These are phyloP conservation scores for Drosophila tripunctata DNA, from an alignment of 2,888 invertebrate species.

Conservation along the genomic window DNA sequence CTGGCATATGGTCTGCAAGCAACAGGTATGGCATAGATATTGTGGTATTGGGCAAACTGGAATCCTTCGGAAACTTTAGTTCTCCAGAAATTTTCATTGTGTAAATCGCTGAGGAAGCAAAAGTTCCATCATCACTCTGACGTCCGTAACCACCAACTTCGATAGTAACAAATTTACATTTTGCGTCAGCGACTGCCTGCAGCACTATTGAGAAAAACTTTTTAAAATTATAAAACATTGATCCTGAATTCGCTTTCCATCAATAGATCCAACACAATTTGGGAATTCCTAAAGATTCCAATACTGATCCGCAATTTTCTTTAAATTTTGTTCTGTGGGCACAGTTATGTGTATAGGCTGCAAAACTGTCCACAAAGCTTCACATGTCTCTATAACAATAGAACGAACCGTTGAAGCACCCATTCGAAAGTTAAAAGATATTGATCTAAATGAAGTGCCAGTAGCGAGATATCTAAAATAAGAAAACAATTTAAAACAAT, in stretches of 20 bases:
- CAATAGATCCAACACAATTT: neutral
- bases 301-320: slow-evolving; percentile 23
- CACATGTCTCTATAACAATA: slow-evolving; percentile 26
- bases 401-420: slow-evolving; percentile 33
- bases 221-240: slow-evolving; percentile 49
- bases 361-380: slow-evolving; percentile 32
- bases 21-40: neutral
- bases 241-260: slow-evolving; percentile 49
- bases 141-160: slow-evolving; percentile 4
- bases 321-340: slow-evolving; percentile 28
- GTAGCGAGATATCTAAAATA: slow-evolving; percentile 12
- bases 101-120: neutral
- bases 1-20: slow-evolving; percentile 7
- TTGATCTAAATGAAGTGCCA: slow-evolving; percentile 23
- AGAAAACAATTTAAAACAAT: neutral
- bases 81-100: neutral
- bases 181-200: slow-evolving; percentile 1
- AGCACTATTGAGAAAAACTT: slow-evolving; percentile 1
- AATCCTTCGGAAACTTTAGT: neutral
- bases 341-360: slow-evolving; percentile 33
- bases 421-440: slow-evolving; percentile 30
- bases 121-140: neutral
- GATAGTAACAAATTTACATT: neutral
- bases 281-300: slow-evolving; percentile 18
- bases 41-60: neutral